These are phyloP conservation scores for Cochlearius cochlearius DNA, from an alignment of 2,113 vertebrate species.

Conservation along the genomic window DNA sequence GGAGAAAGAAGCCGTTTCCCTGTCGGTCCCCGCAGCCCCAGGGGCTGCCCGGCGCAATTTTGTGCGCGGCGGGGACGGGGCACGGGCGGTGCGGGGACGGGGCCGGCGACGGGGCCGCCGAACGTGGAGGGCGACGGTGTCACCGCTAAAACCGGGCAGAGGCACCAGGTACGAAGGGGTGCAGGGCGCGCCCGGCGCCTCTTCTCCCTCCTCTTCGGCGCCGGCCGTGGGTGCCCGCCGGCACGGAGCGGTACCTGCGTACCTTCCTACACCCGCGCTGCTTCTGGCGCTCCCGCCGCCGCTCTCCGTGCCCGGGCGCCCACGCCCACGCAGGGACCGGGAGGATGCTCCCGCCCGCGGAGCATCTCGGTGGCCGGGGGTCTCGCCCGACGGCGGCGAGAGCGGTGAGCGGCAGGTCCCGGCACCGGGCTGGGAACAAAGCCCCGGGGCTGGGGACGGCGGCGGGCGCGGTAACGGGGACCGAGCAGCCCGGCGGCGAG, in stretches of 20 bases:
- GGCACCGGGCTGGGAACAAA: not conserved
- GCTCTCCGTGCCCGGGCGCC: not conserved
- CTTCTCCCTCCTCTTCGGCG: not conserved
- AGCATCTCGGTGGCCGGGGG: not conserved
- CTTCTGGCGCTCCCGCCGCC: not conserved
- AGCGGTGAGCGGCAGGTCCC: not conserved
- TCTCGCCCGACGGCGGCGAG: not conserved
- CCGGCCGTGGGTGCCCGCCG: not conserved
- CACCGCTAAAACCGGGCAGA: not conserved
- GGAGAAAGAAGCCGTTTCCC: not conserved
- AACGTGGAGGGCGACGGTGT: not conserved
- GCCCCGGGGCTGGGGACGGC: not conserved
- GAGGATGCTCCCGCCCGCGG: too few relatives aligned
- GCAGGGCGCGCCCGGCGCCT: not conserved
- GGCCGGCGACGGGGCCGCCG: too few relatives aligned
- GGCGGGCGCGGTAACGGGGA: not conserved
- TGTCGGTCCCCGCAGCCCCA: not conserved
- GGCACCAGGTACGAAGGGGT: not conserved
- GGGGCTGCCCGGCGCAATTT: not conserved
- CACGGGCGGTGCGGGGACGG: not conserved
- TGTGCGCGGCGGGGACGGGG: not conserved
- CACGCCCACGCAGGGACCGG: not conserved
- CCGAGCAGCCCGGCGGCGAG: too few relatives aligned
- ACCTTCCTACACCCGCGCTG: not conserved
- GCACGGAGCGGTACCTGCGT: rapidly evolving